Percentiles rank a stretch among this genome's conserved stretches.
phyloP scores from a whole-genome alignment of 2,113 vertebrate genomes.

The Tympanuchus pallidicinctus region DNA sequence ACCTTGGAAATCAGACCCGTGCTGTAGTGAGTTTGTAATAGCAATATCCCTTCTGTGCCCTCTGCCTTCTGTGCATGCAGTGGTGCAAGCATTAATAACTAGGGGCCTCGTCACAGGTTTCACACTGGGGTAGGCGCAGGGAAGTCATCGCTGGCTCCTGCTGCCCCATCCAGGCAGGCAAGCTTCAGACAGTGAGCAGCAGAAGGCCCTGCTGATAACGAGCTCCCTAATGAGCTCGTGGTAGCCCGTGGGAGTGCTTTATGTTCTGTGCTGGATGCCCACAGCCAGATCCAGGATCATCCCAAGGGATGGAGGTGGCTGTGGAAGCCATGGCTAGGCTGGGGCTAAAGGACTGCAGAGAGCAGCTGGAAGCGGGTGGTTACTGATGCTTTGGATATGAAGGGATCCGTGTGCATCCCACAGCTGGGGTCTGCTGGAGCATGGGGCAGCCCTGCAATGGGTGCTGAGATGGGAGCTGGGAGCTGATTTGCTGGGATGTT shows the following conservation, averaged over 20 bases:
- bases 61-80: background rate
- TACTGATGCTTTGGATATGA: fast-evolving
- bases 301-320: background rate
- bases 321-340: background rate
- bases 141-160: background rate
- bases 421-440: background rate
- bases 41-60: fast-evolving
- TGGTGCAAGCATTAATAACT: no score
- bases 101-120: background rate
- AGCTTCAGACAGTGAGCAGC: background rate
- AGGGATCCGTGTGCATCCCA: fast-evolving
- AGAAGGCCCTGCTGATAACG: no score
- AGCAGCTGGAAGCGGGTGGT: fast-evolving
- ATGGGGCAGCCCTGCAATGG: no score
- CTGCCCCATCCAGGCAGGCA: fast-evolving
- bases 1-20: background rate
- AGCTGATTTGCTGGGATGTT: background rate
- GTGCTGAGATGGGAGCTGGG: background rate
- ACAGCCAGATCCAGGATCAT: fast-evolving
- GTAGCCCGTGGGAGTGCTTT: fast-evolving
- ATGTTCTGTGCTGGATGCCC: fast-evolving
- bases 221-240: background rate
- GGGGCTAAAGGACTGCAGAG: no score
- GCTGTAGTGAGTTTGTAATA: no score
- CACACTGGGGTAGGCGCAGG: background rate